Evolutionary conservation across 2,888 invertebrate species (phyloP), one percentile per base, ranked within the genome.

Genomic region (Melinaea marsaeus): DNA sequence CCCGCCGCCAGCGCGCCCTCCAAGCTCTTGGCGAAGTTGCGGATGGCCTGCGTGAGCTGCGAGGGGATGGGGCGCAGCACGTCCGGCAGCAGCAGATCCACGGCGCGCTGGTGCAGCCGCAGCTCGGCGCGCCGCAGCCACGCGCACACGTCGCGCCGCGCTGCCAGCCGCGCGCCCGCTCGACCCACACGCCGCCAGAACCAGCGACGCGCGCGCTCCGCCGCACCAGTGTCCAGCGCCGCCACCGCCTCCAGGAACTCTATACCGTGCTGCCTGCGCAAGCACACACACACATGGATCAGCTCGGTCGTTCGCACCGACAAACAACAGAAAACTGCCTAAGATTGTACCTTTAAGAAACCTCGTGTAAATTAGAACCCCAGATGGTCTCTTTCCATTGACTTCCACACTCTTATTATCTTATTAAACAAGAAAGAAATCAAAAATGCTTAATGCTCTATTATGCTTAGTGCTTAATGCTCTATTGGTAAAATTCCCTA

Each of bases 1-100:
- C 97, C 95, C 59, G 97, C 96, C 67, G 94, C 93, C 72, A 98
- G 90, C 94, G 98, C 98, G 58, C 94, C 93, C 86, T 98, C 99
- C 72, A 99, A 75, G 62, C 82, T 78, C 79, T 89, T 89, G 0
- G 90, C 88, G 79, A 90, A 90, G 81, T 88, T 89, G 74, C 90
- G 88, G 77, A 89, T 88, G 0, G 92, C 85, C 96, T 98, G 98
- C 4, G 98, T 99, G 73, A 98, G 92, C 46, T 97, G 95, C 84
- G 97, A 96, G 70, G 98, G 98, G 78, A 98, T 98, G 48, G 98
- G 97, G 74, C 97, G 93, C 68, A 99, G 92, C 57, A 99, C 98
- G 88, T 99, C 98, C 22, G 99, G 99, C 87, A 99, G 96, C 73
- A 99, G 93, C 75, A 99, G 95, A 86, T 98, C 97, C 9, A 99